Conservation (phyloP, 2,797 vertebrate genomes). For the Sylvilagus floridanus region DNA sequence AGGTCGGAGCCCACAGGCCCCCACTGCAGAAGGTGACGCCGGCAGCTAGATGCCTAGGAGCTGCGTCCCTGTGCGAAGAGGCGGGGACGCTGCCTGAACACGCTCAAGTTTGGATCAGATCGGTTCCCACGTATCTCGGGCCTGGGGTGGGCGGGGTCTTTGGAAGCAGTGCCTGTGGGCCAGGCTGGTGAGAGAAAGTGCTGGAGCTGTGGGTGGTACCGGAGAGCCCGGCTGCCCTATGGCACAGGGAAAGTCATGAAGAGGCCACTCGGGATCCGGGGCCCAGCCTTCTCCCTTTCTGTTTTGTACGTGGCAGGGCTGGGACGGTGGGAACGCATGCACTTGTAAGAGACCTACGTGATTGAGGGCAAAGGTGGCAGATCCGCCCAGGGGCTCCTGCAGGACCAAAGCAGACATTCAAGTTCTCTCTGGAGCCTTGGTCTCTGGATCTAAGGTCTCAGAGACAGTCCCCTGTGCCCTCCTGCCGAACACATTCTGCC, state of each 20-base stretch:
- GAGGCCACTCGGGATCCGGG: background rate
- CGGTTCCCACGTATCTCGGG: background rate
- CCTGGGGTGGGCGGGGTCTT: accelerated
- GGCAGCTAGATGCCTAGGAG: background rate
- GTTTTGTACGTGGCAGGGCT: background rate
- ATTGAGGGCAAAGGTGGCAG: background rate
- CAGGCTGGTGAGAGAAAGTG: background rate
- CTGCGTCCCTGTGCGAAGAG: background rate
- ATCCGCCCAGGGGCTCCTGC: background rate
- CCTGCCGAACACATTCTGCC: background rate
- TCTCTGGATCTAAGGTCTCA: background rate
- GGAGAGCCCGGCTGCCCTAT: background rate
- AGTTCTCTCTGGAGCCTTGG: background rate
- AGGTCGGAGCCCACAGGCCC: background rate
- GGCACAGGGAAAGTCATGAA: background rate
- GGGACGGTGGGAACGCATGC: background rate
- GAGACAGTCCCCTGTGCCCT: background rate
- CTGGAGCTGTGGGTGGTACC: too few relatives aligned
- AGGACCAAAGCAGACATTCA: background rate
- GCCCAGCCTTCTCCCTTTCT: accelerated
- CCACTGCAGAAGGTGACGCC: background rate
- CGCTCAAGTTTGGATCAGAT: background rate
- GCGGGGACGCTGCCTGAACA: too few relatives aligned
- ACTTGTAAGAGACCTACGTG: background rate
- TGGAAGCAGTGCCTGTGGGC: background rate